Evolutionary conservation across 2,888 invertebrate genomes (phyloP).

Genomic region (Drosophila differens): DNA sequence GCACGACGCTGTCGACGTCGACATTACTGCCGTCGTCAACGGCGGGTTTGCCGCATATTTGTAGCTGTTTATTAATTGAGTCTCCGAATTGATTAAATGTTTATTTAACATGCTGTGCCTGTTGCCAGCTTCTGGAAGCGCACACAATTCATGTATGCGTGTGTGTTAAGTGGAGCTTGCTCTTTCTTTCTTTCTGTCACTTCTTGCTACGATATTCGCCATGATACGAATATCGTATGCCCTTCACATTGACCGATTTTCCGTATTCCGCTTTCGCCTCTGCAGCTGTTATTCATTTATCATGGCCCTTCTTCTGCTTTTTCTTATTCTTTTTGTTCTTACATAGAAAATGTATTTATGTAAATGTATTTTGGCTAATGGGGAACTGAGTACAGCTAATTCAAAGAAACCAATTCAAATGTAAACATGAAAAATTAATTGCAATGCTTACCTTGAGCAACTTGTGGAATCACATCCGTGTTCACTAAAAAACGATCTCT

Average conservation of each 20-base stretch:
- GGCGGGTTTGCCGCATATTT: conserved; percentile 7
- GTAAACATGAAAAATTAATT: background rate
- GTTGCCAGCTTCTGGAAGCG: conserved; percentile 40
- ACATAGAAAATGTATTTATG: background rate
- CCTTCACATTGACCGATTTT: conserved; percentile 61
- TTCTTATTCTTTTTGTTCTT: background rate
- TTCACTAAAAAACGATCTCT: background rate
- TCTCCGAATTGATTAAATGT: conserved; percentile 67
- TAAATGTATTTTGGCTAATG: background rate
- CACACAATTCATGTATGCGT: conserved; percentile 3
- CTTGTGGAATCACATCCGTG: background rate
- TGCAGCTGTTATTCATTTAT: background rate
- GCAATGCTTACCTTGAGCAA: background rate
- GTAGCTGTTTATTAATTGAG: conserved; percentile 48
- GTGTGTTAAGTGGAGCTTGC: conserved; percentile 12
- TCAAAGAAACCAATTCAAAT: background rate
- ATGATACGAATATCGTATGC: conserved; percentile 28
- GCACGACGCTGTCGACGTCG: conserved; percentile 3
- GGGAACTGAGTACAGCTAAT: background rate
- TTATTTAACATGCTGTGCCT: conserved; percentile 56
- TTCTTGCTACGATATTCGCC: background rate
- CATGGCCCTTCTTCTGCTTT: background rate
- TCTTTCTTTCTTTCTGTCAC: conserved; percentile 10
- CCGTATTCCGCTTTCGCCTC: background rate
- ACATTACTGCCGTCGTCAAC: conserved; percentile 5